phyloP scores from a whole-genome alignment of 1,140 invertebrate genomes.

The Radopholus similis region DNA sequence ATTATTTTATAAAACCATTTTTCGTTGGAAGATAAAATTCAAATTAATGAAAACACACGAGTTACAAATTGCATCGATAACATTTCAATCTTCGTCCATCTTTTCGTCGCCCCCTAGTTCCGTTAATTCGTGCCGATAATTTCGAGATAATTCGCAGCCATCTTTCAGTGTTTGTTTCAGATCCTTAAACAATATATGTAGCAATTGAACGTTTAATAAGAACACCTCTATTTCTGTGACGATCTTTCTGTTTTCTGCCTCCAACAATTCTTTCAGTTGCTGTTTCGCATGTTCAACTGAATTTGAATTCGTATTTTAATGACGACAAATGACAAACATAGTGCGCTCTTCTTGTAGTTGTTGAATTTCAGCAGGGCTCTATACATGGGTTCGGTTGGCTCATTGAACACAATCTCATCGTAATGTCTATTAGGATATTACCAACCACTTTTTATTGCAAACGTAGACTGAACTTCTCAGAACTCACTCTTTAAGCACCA shows the following conservation, averaged over 20 bases:
- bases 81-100: not conserved
- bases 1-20: no score
- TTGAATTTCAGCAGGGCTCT: slow-evolving; percentile 70
- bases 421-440: slow-evolving; percentile 74
- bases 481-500: slow-evolving; percentile 77
- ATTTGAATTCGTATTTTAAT: not conserved
- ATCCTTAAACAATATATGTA: slow-evolving; percentile 46
- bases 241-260: not conserved
- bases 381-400: slow-evolving; percentile 87
- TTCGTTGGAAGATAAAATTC: no score
- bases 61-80: no score
- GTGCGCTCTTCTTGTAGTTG: slow-evolving; percentile 26
- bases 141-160: slow-evolving; percentile 28
- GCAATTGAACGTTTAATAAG: not conserved
- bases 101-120: not conserved
- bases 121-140: slow-evolving; percentile 24
- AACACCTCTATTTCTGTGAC: no score
- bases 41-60: no score
- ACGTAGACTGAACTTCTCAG: not conserved
- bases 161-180: slow-evolving; percentile 42
- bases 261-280: not conserved
- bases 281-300: not conserved
- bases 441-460: slow-evolving; percentile 69
- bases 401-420: slow-evolving; percentile 83
- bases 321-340: not conserved